A percentile compares a stretch with the other conserved stretches of the same genome.
phyloP scores from a whole-genome alignment of 2,113 vertebrate genomes.

The Lutjanus erythropterus region DNA sequence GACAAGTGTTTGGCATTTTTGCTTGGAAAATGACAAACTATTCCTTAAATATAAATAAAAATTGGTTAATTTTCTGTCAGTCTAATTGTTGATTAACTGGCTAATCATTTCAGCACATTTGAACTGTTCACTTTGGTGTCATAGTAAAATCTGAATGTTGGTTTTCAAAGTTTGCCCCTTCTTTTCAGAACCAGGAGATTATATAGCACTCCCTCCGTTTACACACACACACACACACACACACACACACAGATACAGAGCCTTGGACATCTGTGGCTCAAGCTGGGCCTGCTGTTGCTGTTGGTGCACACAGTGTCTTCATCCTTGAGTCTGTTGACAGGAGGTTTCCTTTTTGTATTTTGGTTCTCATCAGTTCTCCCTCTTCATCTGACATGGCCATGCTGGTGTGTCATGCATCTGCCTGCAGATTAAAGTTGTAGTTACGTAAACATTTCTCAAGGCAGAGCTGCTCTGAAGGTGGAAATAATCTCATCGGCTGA shows the following conservation, averaged over 20 bases:
- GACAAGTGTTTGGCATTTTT: background rate
- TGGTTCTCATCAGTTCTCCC: conserved; percentile 36
- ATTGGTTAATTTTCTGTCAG: background rate
- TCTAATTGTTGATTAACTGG: background rate
- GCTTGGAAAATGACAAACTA: background rate
- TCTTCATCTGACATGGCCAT: conserved; percentile 38
- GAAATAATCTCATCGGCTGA: conserved; percentile 63
- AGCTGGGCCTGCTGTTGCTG: conserved; percentile 54
- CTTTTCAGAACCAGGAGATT: conserved; percentile 38
- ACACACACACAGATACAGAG: conserved; percentile 15
- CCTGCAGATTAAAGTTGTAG: conserved; percentile 62
- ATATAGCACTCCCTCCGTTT: conserved; percentile 17
- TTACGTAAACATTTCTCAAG: conserved; percentile 68
- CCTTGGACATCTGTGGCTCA: conserved; percentile 66
- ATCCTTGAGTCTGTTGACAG: conserved; percentile 53
- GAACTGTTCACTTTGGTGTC: background rate
- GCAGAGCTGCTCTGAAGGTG: conserved; percentile 51
- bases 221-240: conserved; percentile 1
- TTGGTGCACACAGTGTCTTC: background rate
- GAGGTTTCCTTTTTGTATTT: conserved; percentile 55
- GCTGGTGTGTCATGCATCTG: conserved; percentile 43
- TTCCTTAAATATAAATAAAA: background rate
- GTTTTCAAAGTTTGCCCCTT: conserved; percentile 18
- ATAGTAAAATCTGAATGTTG: background rate
- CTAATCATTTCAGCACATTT: background rate